Evolutionary conservation across 2,113 vertebrate species (phyloP), one percentile per base, ranked within the genome.

Genomic region (Kryptolebias marmoratus): DNA sequence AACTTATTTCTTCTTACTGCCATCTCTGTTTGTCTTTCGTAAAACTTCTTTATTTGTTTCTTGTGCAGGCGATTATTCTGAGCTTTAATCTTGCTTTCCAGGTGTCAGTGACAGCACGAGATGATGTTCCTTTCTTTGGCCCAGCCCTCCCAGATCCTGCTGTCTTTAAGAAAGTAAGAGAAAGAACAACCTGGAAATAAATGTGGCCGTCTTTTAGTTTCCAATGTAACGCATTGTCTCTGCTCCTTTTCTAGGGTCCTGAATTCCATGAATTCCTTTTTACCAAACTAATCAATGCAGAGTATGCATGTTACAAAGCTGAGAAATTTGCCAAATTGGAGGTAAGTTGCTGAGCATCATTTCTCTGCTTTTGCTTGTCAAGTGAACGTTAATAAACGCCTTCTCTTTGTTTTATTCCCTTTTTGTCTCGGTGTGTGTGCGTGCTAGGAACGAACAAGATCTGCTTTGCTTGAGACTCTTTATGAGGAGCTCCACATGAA

Each of bases 281-380:
- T 88, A 96, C 96, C 0, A 99, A 99, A 81, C 94, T 98, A 80
- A 98, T 99, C 87, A 99, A 99, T 16, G 97, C 96, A 0, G 97
- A 99, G 78, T 96, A 96, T 1, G 97, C 97, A 68, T 98, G 97
- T 82, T 99, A 96, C 92, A 96, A 96, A 84, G 97, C 97, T 0
- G 97, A 99, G 84, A 99, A 98, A 90, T 99, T 99, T 78, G 94
- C 97, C 84, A 98, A 97, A 84, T 92, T 99, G 77, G 97, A 98
- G 93, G 97, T 98, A 82, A 80, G 93, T 75, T 66, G 18, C 27
- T 45, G 8, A 49, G 44, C 53, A 32, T 7, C 3, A 0, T 32
- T 54, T 30, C 2, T 1, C 0, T 30, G 1, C 15, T 32, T 64
- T 54, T 76, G 11, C 52, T 50, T 31, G 2, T 62, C 2, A 8